phyloP scores from a whole-genome alignment of 2,113 vertebrate species.

The Tetrax tetrax region DNA sequence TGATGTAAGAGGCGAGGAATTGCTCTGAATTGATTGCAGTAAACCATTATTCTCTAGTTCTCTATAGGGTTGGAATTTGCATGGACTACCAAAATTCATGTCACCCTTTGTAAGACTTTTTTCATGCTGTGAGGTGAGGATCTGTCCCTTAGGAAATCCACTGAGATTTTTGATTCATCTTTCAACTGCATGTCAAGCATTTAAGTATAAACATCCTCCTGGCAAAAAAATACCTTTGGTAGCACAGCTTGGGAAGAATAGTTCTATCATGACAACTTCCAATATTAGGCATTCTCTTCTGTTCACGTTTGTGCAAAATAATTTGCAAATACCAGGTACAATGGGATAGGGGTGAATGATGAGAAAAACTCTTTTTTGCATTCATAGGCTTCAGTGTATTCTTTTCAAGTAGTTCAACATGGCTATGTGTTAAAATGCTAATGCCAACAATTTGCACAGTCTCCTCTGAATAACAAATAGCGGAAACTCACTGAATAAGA shows the following conservation, averaged over 20 bases:
- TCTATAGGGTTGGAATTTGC: background rate
- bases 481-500: background rate
- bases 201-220: background rate
- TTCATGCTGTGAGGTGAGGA: background rate
- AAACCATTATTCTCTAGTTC: background rate
- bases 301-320: background rate
- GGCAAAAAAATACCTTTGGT: background rate
- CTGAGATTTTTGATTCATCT: background rate
- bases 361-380: background rate
- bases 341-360: fast-evolving
- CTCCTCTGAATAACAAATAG: background rate
- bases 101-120: background rate
- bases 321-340: background rate
- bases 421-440: background rate
- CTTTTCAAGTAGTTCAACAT: background rate
- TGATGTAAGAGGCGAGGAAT: background rate
- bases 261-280: background rate
- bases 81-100: background rate
- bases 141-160: background rate
- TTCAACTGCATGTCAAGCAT: background rate
- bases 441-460: background rate
- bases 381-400: background rate
- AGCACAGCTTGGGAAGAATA: background rate
- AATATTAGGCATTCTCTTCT: background rate
- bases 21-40: background rate